These are phyloP conservation scores for Cabera pusaria DNA, from an alignment of 2,888 invertebrate species.

Conservation along the genomic window DNA sequence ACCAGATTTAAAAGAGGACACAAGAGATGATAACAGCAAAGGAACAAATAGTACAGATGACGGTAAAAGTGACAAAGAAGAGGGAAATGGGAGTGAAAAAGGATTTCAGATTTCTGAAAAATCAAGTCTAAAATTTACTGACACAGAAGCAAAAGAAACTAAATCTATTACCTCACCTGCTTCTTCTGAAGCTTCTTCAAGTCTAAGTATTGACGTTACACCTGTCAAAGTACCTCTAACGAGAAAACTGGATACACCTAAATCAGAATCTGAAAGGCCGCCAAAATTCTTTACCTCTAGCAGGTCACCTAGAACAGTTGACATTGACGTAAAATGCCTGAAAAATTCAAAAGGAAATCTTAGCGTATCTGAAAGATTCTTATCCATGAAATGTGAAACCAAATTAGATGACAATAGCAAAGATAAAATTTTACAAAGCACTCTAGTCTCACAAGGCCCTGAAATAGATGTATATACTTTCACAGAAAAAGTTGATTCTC, in stretches of 20 bases:
- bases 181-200: constrained; percentile 21
- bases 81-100: constrained; percentile 18
- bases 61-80: constrained; percentile 27
- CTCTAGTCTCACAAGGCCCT: constrained; percentile 66
- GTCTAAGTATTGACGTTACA: constrained; percentile 20
- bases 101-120: constrained; percentile 11
- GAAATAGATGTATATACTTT: constrained; percentile 78
- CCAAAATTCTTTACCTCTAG: constrained; percentile 75
- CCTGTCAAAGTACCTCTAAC: constrained; percentile 31
- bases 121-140: too few species aligned
- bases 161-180: constrained; percentile 28
- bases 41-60: constrained; percentile 31
- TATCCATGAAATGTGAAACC: constrained; percentile 67
- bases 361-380: constrained; percentile 70
- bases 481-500: constrained; percentile 77
- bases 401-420: constrained; percentile 60
- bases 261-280: constrained; percentile 67
- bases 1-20: constrained; percentile 15
- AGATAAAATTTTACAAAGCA: constrained; percentile 58
- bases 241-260: constrained; percentile 53
- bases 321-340: constrained; percentile 74
- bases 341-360: constrained; percentile 76
- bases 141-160: constrained; percentile 34
- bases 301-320: constrained; percentile 69
- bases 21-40: constrained; percentile 2